Evolutionary conservation across 2,888 invertebrate species (phyloP).

Genomic region (Beris morrisii): DNA sequence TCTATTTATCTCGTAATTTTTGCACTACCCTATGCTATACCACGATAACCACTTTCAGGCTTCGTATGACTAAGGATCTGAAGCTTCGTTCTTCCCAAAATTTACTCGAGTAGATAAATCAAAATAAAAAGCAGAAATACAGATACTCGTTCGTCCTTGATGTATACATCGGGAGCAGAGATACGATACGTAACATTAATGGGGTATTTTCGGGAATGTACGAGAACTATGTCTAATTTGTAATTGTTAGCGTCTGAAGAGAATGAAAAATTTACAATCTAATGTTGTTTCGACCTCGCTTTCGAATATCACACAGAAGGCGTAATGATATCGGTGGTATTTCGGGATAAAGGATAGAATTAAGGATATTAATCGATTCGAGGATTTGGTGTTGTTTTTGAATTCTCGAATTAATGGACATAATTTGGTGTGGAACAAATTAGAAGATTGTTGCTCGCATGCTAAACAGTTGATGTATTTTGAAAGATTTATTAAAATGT

Average conservation of each 20-base stretch:
- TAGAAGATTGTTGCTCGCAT: too few species aligned
- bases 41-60: constrained; percentile 5
- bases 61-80: neutral
- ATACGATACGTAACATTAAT: constrained; percentile 16
- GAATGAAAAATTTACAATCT: constrained; percentile 28
- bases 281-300: constrained; percentile 25
- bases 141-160: neutral
- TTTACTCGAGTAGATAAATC: constrained; percentile 21
- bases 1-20: constrained; percentile 35
- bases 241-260: constrained; percentile 26
- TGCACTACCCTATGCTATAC: constrained; percentile 1
- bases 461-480: too few species aligned
- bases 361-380: constrained; percentile 23
- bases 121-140: constrained; percentile 24
- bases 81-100: constrained; percentile 6
- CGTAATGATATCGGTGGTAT: constrained; percentile 27
- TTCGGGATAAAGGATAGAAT: neutral
- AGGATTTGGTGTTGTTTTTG: neutral
- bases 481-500: too few species aligned
- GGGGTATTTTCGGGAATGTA: constrained; percentile 10
- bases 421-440: too few species aligned
- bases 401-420: too few species aligned
- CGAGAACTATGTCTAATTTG: constrained; percentile 22
- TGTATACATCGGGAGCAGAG: neutral
- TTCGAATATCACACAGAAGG: constrained; percentile 15